phyloP scores from a whole-genome alignment of 2,113 vertebrate species.

The Brachyistius frenatus region DNA sequence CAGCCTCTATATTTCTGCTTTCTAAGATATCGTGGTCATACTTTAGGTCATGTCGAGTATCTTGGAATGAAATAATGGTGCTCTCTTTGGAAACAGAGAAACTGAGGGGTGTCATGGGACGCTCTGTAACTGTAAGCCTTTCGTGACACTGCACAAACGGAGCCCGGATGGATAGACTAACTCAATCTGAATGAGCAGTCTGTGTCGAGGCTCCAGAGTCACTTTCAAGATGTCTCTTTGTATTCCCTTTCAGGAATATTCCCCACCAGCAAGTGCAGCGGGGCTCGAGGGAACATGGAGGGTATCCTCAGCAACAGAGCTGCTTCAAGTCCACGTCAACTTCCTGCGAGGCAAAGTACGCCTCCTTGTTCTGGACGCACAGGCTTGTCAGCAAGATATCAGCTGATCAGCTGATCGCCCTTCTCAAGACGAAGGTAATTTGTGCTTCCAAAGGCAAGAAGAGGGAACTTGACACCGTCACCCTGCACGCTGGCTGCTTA shows the following conservation, averaged over 20 bases:
- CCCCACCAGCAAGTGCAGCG: constrained; percentile 52
- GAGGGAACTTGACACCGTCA: constrained; percentile 63
- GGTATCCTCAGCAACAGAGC: constrained; percentile 74
- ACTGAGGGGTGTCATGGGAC: constrained; percentile 34
- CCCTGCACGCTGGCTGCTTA: constrained; percentile 55
- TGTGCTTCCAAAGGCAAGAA: constrained; percentile 60
- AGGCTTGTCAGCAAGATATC: constrained; percentile 78
- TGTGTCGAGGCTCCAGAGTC: constrained; percentile 9
- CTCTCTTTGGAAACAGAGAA: constrained; percentile 22
- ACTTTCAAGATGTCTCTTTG: constrained; percentile 4
- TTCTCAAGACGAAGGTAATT: constrained; percentile 49
- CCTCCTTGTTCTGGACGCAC: constrained; percentile 78
- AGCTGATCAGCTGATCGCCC: constrained; percentile 73
- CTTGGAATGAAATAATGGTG: not conserved
- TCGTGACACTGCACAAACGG: not conserved
- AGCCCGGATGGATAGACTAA: constrained; percentile 5
- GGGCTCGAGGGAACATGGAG: constrained; percentile 75
- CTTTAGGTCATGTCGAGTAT: not conserved
- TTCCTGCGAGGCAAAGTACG: constrained; percentile 86
- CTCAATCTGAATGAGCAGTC: constrained; percentile 4
- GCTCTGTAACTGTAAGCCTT: not conserved
- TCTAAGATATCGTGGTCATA: not conserved
- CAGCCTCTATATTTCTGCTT: not conserved
- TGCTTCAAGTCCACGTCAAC: constrained; percentile 84
- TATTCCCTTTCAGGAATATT: constrained; percentile 75